A percentile compares a stretch with the other conserved stretches of the same genome.
These are phyloP conservation scores for Propsilocerus akamusi DNA, from an alignment of 1,140 invertebrate species.

Conservation along the genomic window DNA sequence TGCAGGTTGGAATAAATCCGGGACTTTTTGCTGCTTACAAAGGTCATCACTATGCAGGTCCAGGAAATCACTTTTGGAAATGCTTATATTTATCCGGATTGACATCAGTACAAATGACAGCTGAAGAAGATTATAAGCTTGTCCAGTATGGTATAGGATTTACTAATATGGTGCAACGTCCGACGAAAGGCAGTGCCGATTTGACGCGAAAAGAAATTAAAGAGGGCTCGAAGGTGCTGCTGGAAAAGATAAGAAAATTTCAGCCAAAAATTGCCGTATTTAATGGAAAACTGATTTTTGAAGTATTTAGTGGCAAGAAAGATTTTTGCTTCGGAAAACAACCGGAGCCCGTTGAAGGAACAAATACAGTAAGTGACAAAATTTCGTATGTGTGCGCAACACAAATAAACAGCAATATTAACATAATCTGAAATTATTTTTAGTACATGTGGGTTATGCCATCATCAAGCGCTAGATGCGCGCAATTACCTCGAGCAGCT, in stretches of 20 bases:
- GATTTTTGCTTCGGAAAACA: conserved; percentile 94
- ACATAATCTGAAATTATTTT: conserved; percentile 5
- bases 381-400: conserved; percentile 6
- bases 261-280: conserved; percentile 94
- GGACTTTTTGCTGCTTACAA: conserved; percentile 93
- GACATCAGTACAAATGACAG: conserved; percentile 85
- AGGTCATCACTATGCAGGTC: conserved; percentile 95
- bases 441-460: conserved; percentile 98
- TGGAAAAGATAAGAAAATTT: conserved; percentile 83
- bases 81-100: conserved; percentile 87
- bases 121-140: conserved; percentile 88
- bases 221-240: conserved; percentile 78
- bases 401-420: conserved; percentile 1
- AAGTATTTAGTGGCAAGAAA: conserved; percentile 93
- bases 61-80: conserved; percentile 98
- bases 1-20: conserved; percentile 92
- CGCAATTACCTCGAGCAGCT: conserved; percentile 81
- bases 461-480: conserved; percentile 88
- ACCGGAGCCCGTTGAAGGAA: conserved; percentile 78
- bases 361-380: conserved; percentile 63
- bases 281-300: conserved; percentile 95
- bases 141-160: conserved; percentile 90
- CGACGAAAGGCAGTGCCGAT: conserved; percentile 90
- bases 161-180: conserved; percentile 90
- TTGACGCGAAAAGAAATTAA: conserved; percentile 92